phyloP scores from a whole-genome alignment of 2,888 invertebrate species.

The Nasonia oneida region DNA sequence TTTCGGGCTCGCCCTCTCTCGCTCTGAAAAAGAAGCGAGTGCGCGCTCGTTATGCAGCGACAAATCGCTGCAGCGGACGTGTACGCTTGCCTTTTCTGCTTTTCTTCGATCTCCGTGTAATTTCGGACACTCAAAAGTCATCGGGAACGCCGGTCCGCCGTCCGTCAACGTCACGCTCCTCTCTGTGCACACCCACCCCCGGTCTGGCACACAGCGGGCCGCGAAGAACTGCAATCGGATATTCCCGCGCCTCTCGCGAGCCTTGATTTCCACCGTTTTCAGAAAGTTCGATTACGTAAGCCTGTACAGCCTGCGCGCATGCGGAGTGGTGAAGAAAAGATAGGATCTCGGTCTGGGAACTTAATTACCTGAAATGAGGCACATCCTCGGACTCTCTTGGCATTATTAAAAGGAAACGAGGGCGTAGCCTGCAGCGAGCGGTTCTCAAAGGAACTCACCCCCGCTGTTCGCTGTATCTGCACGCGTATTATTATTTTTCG shows the following conservation, averaged over 20 bases:
- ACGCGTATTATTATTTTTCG: constrained; percentile 27
- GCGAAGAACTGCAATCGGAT: no score
- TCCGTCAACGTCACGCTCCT: constrained; percentile 74
- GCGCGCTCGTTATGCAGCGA: not conserved
- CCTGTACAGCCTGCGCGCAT: not conserved
- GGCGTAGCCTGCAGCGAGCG: constrained; percentile 15
- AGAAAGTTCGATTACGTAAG: not conserved
- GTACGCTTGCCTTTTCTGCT: not conserved
- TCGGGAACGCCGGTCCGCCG: constrained; percentile 75
- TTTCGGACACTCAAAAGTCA: constrained; percentile 75
- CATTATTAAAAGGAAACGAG: constrained; percentile 32
- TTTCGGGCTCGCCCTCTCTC: constrained; percentile 24
- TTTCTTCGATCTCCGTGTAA: constrained; percentile 25
- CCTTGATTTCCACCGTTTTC: no score
- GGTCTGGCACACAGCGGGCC: not conserved
- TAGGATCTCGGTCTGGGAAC: constrained; percentile 38
- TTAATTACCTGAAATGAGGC: constrained; percentile 53
- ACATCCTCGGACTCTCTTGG: constrained; percentile 34
- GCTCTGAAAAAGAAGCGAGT: constrained; percentile 17
- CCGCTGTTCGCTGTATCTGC: not conserved
- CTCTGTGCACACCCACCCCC: constrained; percentile 50
- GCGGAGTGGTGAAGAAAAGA: not conserved
- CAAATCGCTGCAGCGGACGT: not conserved
- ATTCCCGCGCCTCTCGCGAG: no score
- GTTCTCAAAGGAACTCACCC: constrained; percentile 25